Conservation (phyloP, 2,797 vertebrate genomes). For the Anolis apletophallus region DNA sequence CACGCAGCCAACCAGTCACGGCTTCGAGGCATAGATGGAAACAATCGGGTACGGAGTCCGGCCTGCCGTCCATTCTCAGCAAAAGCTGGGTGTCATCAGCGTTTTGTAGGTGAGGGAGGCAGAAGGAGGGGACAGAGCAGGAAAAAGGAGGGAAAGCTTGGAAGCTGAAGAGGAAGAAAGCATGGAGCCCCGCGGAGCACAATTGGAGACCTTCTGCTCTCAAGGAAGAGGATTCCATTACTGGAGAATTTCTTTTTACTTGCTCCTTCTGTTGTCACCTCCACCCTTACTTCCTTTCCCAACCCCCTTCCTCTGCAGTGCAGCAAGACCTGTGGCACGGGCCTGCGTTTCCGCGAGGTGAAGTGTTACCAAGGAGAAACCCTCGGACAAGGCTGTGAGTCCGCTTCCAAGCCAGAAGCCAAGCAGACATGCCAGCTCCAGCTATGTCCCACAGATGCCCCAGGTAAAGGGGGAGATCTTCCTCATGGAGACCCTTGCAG, state of each 20-base stretch:
- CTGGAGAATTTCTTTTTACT: background rate
- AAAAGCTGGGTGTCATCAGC: too few species aligned
- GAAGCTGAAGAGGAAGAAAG: too few species aligned
- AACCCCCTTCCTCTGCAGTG: conserved; percentile 73
- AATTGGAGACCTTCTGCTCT: background rate
- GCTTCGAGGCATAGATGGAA: too few species aligned
- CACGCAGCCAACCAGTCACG: too few species aligned
- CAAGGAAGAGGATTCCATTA: background rate
- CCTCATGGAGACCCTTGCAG: background rate
- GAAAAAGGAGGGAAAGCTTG: too few species aligned
- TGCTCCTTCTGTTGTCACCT: background rate
- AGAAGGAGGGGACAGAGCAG: too few species aligned
- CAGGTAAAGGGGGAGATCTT: conserved; percentile 73
- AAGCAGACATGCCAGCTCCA: conserved; percentile 83
- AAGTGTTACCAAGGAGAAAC: conserved; percentile 88
- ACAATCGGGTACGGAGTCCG: too few species aligned
- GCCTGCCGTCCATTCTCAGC: too few species aligned
- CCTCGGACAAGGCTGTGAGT: conserved; percentile 84
- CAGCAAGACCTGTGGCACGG: conserved; percentile 88
- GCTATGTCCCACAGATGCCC: conserved; percentile 80
- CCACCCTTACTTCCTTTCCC: background rate
- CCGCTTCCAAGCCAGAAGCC: conserved; percentile 80
- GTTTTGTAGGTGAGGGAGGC: too few species aligned
- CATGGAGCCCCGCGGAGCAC: too few species aligned
- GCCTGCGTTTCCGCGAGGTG: conserved; percentile 84